These are phyloP conservation scores for Leptinotarsa lineolata DNA, from an alignment of 1,140 invertebrate genomes.

Conservation along the genomic window DNA sequence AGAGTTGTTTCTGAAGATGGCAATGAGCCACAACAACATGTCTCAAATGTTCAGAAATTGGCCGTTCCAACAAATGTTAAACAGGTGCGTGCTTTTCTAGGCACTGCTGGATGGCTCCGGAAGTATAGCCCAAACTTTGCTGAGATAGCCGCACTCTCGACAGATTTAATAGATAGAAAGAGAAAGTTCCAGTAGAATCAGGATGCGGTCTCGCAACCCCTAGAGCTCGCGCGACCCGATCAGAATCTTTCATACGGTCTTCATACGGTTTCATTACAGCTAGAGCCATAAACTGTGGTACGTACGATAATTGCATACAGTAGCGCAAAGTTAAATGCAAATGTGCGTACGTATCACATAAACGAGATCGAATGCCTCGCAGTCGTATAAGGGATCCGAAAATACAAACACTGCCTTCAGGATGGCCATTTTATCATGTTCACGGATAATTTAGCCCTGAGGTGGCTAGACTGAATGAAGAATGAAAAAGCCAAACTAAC, in stretches of 20 bases:
- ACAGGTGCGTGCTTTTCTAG: constrained; percentile 41
- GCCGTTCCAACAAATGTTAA: not conserved
- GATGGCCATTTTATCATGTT: no score
- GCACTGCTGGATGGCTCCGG: constrained; percentile 42
- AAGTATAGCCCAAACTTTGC: constrained; percentile 43
- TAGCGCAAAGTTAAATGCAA: constrained; percentile 23
- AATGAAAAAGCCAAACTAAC: no score
- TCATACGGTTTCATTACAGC: constrained; percentile 47
- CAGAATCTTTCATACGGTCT: constrained; percentile 45
- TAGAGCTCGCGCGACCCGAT: constrained; percentile 38
- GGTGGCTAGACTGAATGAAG: no score
- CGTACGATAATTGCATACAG: constrained; percentile 32
- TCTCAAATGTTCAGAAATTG: not conserved
- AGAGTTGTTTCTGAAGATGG: not conserved
- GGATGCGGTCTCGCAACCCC: constrained; percentile 32
- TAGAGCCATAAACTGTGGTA: constrained; percentile 19
- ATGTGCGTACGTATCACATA: no score
- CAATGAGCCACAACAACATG: constrained; percentile 23
- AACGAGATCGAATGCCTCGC: constrained; percentile 44
- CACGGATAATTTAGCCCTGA: no score
- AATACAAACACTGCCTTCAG: no score
- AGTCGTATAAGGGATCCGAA: no score
- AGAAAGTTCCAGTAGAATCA: constrained; percentile 31
- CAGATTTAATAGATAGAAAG: constrained; percentile 33
- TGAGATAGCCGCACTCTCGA: constrained; percentile 30